Evolutionary conservation across 2,797 vertebrate genomes (phyloP), one percentile per base, ranked within the genome.

Genomic region (Cynopterus sphinx): DNA sequence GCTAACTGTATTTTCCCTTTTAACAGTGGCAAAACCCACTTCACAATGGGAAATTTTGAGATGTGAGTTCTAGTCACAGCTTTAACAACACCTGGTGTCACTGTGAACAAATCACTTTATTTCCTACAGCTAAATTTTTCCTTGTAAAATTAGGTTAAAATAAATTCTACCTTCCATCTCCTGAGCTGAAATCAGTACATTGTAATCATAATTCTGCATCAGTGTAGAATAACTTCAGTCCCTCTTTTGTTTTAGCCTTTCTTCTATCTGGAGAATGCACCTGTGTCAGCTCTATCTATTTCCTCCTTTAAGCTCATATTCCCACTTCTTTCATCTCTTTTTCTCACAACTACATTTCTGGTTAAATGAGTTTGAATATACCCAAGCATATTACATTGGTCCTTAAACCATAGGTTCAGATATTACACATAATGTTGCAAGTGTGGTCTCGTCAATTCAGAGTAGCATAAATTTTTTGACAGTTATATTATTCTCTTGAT

Each of bases 121-220:
- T 91, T 89, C 63, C 55, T 55, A 0, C 11, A 46, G n/a, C 10
- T 6, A 71, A 39, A 87, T 83, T 95, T 94, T 71, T 31, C 61
- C 41, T 43, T 87, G 16, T 53, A 87, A 84, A 96, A 84, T 63
- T 67, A 12, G 39, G 68, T 61, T 90, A 90, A 87, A 79, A 67
- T 83, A 68, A 55, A 31, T 31, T 74, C 22, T 73, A 59, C 22
- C 6, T 53, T 39, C 4, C 22, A 26, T 46, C 26, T 51, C 41
- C 79, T 43, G 49, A 87, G 31, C 21, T 95, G 41, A 71, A 81
- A 46, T 78, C 24, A 71, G 39, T n/a, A 41, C n/a, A 13, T 67
- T 82, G 9, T 24, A 71, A 31, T 31, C 51, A 33, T 16, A 63
- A 22, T 57, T 53, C 41, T 71, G 49, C 31, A 65, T 53, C 36